A percentile compares a stretch with the other conserved stretches of the same genome.
Conservation (phyloP, 2,797 vertebrate genomes). For the Chanos chanos region DNA sequence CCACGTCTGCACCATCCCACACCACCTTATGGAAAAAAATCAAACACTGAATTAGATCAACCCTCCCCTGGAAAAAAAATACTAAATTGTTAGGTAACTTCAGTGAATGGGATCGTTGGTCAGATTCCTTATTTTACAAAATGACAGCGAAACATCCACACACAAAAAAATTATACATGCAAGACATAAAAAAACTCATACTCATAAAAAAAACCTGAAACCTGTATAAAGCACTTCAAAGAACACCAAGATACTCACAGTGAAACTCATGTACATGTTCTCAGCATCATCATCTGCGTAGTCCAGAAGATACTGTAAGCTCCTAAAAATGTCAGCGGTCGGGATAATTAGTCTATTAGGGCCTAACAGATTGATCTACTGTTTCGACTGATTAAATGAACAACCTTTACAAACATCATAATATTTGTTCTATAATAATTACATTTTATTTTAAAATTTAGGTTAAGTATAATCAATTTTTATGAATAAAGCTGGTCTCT, state of each 20-base stretch:
- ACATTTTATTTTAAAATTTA: background rate
- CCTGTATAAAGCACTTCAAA: no score
- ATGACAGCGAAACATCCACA: no score
- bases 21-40: slow-evolving; percentile 40
- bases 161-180: no score
- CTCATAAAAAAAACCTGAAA: no score
- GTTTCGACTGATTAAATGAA: background rate
- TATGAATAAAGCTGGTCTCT: background rate
- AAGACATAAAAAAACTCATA: no score
- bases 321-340: slow-evolving; percentile 59
- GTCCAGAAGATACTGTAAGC: slow-evolving; percentile 77
- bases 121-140: no score
- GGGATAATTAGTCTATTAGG: no score
- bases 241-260: no score
- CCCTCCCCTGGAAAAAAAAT: background rate
- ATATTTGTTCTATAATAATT: no score
- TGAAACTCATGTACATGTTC: slow-evolving; percentile 74
- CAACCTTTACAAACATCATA: background rate
- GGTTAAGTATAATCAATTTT: background rate
- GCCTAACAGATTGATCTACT: no score
- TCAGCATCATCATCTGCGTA: slow-evolving; percentile 75
- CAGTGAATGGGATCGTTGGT: no score
- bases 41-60: background rate
- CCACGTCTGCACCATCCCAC: slow-evolving; percentile 54
- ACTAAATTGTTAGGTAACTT: background rate